Base-by-base conservation (phyloP, 2,888 invertebrate species). In the Hydropsyche betteni region DNA sequence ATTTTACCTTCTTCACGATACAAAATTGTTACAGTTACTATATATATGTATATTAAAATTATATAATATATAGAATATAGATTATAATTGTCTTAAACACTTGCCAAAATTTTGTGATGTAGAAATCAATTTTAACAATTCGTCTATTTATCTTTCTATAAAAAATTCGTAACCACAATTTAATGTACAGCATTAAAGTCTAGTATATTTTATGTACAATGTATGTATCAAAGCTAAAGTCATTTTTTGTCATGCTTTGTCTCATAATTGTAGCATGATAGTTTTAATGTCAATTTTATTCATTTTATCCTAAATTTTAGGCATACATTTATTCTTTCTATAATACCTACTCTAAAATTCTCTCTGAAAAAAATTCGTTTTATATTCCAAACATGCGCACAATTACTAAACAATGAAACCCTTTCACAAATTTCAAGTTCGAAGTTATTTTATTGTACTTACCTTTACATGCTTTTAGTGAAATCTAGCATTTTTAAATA, bases 161-260 rank as follows among this genome's bases (percentile, higher is more conserved):
- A 53, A 53, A 12, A 70, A 72, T 61, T 72, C 38, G 61, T 74
- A 10, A 75, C 34, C 74, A 70, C 16, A 76, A 75, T 72, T 76
- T 44, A 71, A 69, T 68, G 58, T 75, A 73, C 53, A 55, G 2
- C 68, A 74, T 50, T 76, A 51, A 75, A 74, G 78, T 61, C 53
- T 68, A 24, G 36, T 52, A 50, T 24, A 24, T 24, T 24, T 24
- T 24, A 24, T 51, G 33, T 74, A 74, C 36, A 34, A 16, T 51
- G 34, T 14, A 58, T 68, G 71, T 74, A 68, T 36, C 76, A 77
- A 80, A 80, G 82, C 82, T 82, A 82, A 82, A 82, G 82, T 82
- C 78, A 76, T 71, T 44, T 44, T 8, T 0, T 44, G 10, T 44
- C 44, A 44, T 44, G 44, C 44, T 44, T 8, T 44, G 10, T 44